These are phyloP conservation scores for Armadillidium nasatum DNA, from an alignment of 1,140 invertebrate species.

Conservation along the genomic window DNA sequence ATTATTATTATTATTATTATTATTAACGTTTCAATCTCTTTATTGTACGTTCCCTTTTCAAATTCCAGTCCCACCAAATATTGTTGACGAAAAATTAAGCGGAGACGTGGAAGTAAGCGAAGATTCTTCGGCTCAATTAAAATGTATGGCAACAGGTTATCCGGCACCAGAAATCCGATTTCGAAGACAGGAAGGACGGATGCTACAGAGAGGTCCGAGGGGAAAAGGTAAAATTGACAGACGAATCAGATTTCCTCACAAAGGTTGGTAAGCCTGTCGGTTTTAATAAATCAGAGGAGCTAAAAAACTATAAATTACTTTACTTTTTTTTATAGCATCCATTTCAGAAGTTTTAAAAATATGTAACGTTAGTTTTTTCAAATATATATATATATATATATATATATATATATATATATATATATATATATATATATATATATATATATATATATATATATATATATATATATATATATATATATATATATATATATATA, in stretches of 20 bases:
- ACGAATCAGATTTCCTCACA: too few species aligned
- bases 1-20: too few species aligned
- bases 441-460: slow-evolving; percentile 10
- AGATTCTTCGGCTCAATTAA: slow-evolving; percentile 30
- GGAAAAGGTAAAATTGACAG: slow-evolving; percentile 18
- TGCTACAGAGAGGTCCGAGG: neutral
- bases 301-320: too few species aligned
- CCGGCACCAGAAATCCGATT: slow-evolving; percentile 36
- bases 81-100: slow-evolving; percentile 40
- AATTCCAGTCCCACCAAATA: slow-evolving; percentile 39
- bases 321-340: too few species aligned
- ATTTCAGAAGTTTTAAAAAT: too few species aligned
- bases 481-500: neutral
- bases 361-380: too few species aligned
- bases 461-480: slow-evolving; percentile 5
- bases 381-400: neutral
- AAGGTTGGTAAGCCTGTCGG: too few species aligned
- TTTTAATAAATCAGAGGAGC: too few species aligned
- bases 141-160: slow-evolving; percentile 37
- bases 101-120: slow-evolving; percentile 42
- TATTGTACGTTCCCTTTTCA: too few species aligned
- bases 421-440: slow-evolving; percentile 11
- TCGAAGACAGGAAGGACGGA: slow-evolving; percentile 25
- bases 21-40: too few species aligned
- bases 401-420: slow-evolving; percentile 18